Evolutionary conservation across 2,888 invertebrate species (phyloP), one percentile per base, ranked within the genome.

Genomic region (Lathronympha strigana): DNA sequence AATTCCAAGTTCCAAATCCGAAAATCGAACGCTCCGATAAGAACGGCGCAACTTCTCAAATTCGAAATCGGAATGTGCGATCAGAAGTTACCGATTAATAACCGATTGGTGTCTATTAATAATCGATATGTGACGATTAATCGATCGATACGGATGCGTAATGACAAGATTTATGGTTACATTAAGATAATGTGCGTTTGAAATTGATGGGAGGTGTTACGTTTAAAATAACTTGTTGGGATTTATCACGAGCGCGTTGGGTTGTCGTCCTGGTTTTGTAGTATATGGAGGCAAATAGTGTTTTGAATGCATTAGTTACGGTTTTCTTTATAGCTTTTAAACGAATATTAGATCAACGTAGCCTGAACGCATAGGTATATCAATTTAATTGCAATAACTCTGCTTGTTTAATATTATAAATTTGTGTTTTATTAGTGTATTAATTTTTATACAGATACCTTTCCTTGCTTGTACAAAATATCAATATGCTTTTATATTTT

Each of bases 81-180:
- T 15, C 63, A 25, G n/a, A 9, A 38, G 36, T 60, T 51, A 28
- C 58, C 64, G 53, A 63, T 63, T 63, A 57, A 61, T 61, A 40
- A 63, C 38, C 36, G 63, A 63, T 63, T 15, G 47, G 13, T 25
- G 47, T 23, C 2, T 23, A 62, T 63, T 63, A 49, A 43, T 53
- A 45, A 63, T 55, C 54, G 51, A 53, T 53, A 3, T 4, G 68
- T 55, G 75, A 73, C 80, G 78, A 82, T 84, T 79, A 79, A 81
- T 74, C 67, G 72, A 84, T 86, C 78, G 83, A 82, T 82, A 76
- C 62, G 72, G 72, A 74, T 73, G 73, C 72, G 78, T 78, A 78
- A 76, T 76, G 78, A 79, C 71, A 72, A 76, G 83, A 89, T 89
- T 87, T 86, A 89, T 80, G 80, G 76, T 73, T 75, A 76, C 81